Percentiles rank a stretch among this genome's conserved stretches.
Conservation (phyloP, 2,888 invertebrate species). For the Cephus sareptanus region DNA sequence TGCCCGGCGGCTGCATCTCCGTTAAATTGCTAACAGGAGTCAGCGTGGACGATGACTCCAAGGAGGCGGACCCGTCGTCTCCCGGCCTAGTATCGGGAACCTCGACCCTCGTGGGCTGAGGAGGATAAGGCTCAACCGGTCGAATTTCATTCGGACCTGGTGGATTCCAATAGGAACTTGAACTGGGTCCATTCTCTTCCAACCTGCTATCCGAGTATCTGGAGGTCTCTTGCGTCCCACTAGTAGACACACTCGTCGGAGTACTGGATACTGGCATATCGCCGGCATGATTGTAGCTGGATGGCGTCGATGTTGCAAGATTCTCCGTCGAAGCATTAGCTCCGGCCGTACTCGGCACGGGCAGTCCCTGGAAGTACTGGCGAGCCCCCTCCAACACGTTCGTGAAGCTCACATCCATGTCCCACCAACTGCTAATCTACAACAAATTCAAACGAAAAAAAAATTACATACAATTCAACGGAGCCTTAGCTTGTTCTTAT, state of each 20-base stretch:
- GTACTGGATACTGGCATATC: background rate
- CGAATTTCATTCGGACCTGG: slow-evolving; percentile 39
- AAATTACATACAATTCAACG: background rate
- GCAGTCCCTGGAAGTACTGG: slow-evolving; percentile 85
- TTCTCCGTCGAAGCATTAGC: slow-evolving; percentile 51
- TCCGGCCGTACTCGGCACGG: slow-evolving; percentile 70
- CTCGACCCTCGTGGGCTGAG: slow-evolving; percentile 60
- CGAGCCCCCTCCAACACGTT: slow-evolving; percentile 87
- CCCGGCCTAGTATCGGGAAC: slow-evolving; percentile 60
- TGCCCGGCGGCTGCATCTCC: slow-evolving; percentile 56
- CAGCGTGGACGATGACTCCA: slow-evolving; percentile 32
- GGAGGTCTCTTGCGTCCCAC: slow-evolving; percentile 1
- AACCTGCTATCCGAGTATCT: slow-evolving; percentile 22
- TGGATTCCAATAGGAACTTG: slow-evolving; percentile 49
- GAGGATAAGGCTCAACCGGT: slow-evolving; percentile 56
- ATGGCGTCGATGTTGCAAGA: slow-evolving; percentile 29
- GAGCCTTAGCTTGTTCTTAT: background rate
- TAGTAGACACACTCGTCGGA: background rate
- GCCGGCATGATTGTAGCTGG: background rate
- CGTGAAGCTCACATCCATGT: slow-evolving; percentile 82
- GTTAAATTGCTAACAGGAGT: slow-evolving; percentile 41
- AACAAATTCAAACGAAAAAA: slow-evolving; percentile 26
- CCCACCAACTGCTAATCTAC: slow-evolving; percentile 66
- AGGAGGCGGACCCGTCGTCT: slow-evolving; percentile 40
- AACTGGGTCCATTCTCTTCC: slow-evolving; percentile 35